Evolutionary conservation across 2,888 invertebrate genomes (phyloP).

Genomic region (Tortricodes alternella): DNA sequence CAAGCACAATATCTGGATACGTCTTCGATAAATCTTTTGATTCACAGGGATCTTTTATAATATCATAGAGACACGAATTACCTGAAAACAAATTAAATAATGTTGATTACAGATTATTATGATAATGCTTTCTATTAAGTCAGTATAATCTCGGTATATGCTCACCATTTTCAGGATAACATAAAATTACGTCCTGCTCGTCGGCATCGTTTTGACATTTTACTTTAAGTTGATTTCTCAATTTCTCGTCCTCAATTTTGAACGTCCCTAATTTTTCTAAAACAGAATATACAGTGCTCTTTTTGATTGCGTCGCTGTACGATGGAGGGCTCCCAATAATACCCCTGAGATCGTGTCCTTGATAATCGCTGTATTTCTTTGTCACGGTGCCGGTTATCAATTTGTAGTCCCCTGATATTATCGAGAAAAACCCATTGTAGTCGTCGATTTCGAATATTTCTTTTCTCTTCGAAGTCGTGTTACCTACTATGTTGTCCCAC

Average conservation of each 20-base stretch:
- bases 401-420: conserved; percentile 60
- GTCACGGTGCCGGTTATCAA: conserved; percentile 54
- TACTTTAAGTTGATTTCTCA: conserved; percentile 50
- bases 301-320: conserved; percentile 50
- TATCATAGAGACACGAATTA: conserved; percentile 18
- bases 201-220: conserved; percentile 39
- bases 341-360: conserved; percentile 54
- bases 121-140: background rate
- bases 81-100: conserved; percentile 1
- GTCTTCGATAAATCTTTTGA: conserved; percentile 15
- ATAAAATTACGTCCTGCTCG: conserved; percentile 36
- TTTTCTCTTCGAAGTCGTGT: conserved; percentile 51
- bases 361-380: conserved; percentile 46
- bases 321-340: conserved; percentile 52
- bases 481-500: conserved; percentile 60
- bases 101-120: background rate
- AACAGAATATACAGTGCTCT: conserved; percentile 49
- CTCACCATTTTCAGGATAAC: conserved; percentile 59
- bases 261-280: conserved; percentile 49
- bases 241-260: conserved; percentile 36
- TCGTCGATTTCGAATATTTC: conserved; percentile 67
- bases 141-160: background rate
- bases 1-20: conserved; percentile 8
- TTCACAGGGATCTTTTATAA: conserved; percentile 25
- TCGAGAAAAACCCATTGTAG: conserved; percentile 52